Evolutionary conservation across 2,797 vertebrate genomes (phyloP), one percentile per base, ranked within the genome.

Genomic region (Peromyscus aztecus): DNA sequence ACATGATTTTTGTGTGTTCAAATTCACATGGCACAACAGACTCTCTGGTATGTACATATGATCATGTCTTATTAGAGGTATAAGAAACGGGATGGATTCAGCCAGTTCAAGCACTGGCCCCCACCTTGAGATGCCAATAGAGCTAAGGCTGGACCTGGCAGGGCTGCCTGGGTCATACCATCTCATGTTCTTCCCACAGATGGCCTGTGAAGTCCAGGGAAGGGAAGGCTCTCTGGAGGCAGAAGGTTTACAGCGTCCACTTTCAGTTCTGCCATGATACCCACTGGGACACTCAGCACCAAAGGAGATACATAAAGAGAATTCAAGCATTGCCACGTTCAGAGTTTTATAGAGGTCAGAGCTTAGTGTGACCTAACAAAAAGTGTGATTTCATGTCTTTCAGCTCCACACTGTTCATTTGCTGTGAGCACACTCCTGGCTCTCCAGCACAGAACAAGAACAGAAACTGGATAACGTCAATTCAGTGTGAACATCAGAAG

Each of bases 231-330:
- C 37, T 80, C 43, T 81, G 37, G 10, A n/a, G 76, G 69, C 49
- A 49, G 83, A 90, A 21, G 37, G 37, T 81, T 86, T 86, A 31
- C 12, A 83, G 69, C 14, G 17, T 46, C 52, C 61, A 13, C 7
- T 75, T 59, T 92, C 57, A 49, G 57, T 71, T 89, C 27, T 89
- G 69, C 46, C 69, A 37, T 21, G 57, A 29, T 61, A 49, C 31
- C 59, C 57, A 40, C 49, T 2, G 1, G 57, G 40, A 87, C 37
- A 91, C 16, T 86, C n/a, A 81, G 34, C 59, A 46, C 21, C 29
- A 81, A 90, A 93, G 81, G 40, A 91, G 88, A 92, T 73, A 49
- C n/a, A 73, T 71, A 52, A 29, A 65, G 81, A 90, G 19, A 82
- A 76, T 49, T 77, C 76, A 91, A 86, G 34, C 52, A 17, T 61